phyloP scores from a whole-genome alignment of 1,140 invertebrate genomes.

The Cryptotermes secundus region DNA sequence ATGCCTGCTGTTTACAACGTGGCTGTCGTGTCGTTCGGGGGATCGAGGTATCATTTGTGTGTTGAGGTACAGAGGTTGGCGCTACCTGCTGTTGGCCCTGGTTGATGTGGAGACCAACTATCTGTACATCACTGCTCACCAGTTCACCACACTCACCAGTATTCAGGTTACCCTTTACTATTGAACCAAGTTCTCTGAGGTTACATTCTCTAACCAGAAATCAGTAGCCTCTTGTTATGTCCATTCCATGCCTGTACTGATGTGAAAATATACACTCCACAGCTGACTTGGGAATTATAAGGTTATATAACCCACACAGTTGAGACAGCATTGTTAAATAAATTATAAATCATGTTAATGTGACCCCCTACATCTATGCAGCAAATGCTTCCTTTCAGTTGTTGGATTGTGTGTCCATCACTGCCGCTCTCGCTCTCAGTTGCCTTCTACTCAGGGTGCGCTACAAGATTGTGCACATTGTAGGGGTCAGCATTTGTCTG shows the following conservation, averaged over 20 bases:
- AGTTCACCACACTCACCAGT: slow-evolving; percentile 63
- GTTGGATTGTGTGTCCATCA: slow-evolving; percentile 83
- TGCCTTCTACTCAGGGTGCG: slow-evolving; percentile 67
- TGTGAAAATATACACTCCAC: too few relatives aligned
- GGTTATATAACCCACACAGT: background rate
- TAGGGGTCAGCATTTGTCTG: slow-evolving; percentile 77
- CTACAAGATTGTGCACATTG: slow-evolving; percentile 74
- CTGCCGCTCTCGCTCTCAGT: slow-evolving; percentile 73
- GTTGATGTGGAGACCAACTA: slow-evolving; percentile 82
- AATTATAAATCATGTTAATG: too few relatives aligned
- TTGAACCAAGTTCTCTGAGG: too few relatives aligned
- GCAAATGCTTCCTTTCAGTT: slow-evolving; percentile 61
- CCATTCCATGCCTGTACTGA: too few relatives aligned
- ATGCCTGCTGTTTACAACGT: slow-evolving; percentile 73
- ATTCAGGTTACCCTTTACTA: slow-evolving; percentile 53
- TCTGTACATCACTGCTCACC: slow-evolving; percentile 70
- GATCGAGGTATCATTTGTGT: slow-evolving; percentile 63
- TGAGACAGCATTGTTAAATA: background rate
- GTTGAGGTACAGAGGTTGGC: slow-evolving; percentile 68
- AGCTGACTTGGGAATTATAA: too few relatives aligned
- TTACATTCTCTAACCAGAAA: too few relatives aligned
- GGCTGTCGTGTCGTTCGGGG: slow-evolving; percentile 66
- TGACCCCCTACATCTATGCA: too few relatives aligned
- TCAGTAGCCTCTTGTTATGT: too few relatives aligned
- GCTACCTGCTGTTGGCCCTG: slow-evolving; percentile 71